phyloP scores from a whole-genome alignment of 2,797 vertebrate species.

The Eremophila alpestris region DNA sequence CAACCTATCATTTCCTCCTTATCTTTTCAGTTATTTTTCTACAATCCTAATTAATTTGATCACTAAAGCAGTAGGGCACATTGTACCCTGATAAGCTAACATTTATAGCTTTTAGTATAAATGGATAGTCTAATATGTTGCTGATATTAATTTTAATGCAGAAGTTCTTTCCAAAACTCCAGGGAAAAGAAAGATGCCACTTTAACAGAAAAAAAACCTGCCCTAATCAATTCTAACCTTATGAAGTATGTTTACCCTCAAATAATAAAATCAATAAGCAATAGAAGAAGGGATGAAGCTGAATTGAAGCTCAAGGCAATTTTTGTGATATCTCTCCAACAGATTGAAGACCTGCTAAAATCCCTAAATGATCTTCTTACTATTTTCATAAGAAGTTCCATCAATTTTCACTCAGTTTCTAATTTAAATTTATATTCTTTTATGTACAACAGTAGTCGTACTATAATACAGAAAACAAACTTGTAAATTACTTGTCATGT shows the following conservation, averaged over 20 bases:
- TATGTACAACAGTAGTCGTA: neutral
- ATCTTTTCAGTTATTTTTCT: neutral
- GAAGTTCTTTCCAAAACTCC: neutral
- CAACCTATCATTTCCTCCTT: neutral
- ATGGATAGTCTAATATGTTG: neutral
- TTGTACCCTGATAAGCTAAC: neutral
- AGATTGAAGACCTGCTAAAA: neutral
- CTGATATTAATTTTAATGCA: neutral
- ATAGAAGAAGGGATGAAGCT: neutral
- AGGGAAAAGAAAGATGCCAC: neutral
- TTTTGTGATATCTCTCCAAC: neutral
- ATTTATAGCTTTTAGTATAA: neutral
- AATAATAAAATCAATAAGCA: neutral
- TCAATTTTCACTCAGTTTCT: neutral
- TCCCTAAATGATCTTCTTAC: neutral
- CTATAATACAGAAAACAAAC: neutral
- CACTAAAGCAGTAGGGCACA: neutral
- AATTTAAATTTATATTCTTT: neutral
- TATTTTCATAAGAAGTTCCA: neutral
- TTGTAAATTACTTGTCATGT: neutral
- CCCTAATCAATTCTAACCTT: neutral
- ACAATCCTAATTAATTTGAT: neutral
- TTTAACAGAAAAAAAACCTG: neutral
- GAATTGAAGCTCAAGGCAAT: neutral
- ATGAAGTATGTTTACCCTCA: neutral